phyloP scores from a whole-genome alignment of 2,888 invertebrate species.

The Lasioglossum figueresi region DNA sequence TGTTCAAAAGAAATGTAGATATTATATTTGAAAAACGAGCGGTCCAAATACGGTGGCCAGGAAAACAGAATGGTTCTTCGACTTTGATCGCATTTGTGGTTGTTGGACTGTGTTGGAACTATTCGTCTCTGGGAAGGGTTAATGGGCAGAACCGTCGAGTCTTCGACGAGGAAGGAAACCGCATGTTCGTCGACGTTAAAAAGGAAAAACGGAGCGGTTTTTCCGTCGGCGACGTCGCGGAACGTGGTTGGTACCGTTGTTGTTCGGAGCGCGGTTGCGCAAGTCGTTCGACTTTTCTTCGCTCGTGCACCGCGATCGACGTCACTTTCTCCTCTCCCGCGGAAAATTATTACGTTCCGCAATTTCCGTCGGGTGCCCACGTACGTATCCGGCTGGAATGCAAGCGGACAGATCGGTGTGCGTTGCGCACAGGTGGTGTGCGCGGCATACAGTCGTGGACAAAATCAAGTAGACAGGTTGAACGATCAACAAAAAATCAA shows the following conservation, averaged over 20 bases:
- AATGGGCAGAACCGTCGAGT: background rate
- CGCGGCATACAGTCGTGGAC: no score
- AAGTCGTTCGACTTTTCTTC: constrained; percentile 56
- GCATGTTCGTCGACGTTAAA: background rate
- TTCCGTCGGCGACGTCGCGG: constrained; percentile 13
- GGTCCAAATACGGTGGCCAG: background rate
- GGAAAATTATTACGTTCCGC: constrained; percentile 75
- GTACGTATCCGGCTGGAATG: constrained; percentile 68
- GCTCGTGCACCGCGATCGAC: constrained; percentile 34
- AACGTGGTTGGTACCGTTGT: constrained; percentile 1
- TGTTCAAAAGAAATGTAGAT: no score
- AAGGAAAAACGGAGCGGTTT: background rate
- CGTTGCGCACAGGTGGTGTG: constrained; percentile 36
- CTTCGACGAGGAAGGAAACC: background rate
- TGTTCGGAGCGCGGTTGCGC: constrained; percentile 12
- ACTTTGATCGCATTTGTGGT: background rate
- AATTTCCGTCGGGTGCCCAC: constrained; percentile 72
- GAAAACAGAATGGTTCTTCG: background rate
- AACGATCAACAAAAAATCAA: no score
- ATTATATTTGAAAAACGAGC: no score
- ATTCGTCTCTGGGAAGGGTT: background rate
- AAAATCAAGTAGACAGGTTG: no score
- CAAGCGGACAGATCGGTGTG: constrained; percentile 45
- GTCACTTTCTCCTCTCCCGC: constrained; percentile 66
- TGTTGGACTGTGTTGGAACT: background rate